Percentiles rank a stretch among this genome's conserved stretches.
These are phyloP conservation scores for Alectoris magna DNA, from an alignment of 2,797 vertebrate species.

Conservation along the genomic window DNA sequence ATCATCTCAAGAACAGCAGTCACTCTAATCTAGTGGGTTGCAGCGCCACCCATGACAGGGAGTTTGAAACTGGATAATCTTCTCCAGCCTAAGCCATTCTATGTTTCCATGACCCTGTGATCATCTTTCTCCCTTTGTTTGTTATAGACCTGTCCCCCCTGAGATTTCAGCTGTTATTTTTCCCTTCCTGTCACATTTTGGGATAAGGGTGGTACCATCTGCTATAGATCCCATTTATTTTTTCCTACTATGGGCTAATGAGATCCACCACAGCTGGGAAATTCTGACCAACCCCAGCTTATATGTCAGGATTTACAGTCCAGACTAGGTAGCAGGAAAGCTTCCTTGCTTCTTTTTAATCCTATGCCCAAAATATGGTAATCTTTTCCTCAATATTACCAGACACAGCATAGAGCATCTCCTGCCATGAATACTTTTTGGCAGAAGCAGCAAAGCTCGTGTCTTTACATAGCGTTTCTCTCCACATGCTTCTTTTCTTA, in stretches of 20 bases:
- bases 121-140: neutral
- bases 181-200: neutral
- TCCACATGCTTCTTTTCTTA: neutral
- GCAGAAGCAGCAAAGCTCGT: neutral
- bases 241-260: accelerated
- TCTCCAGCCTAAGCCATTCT: neutral
- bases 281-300: neutral
- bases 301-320: no score
- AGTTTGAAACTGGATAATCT: neutral
- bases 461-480: neutral
- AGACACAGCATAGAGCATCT: neutral
- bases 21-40: neutral
- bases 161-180: neutral
- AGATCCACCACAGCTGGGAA: neutral
- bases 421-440: neutral
- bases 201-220: no score
- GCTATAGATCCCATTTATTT: neutral
- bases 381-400: neutral
- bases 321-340: neutral
- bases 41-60: neutral
- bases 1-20: neutral
- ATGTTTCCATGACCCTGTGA: neutral
- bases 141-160: neutral
- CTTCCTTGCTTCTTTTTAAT: neutral
- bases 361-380: neutral